Base-by-base conservation (phyloP, 1,140 invertebrate species). In the Ips nitidus region DNA sequence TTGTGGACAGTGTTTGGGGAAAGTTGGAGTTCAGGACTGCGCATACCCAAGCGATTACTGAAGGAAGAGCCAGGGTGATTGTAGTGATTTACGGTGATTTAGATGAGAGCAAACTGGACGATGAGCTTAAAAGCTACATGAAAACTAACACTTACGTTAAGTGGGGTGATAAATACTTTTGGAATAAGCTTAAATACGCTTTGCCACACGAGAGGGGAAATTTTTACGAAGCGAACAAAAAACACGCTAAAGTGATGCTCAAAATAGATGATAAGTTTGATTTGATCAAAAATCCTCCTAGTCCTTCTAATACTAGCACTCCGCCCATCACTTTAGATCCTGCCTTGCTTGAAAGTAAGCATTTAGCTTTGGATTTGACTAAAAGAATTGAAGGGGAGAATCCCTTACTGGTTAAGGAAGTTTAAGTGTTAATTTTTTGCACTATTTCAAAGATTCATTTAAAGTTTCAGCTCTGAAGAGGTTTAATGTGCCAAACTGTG, bases 131-230 rank as follows among this genome's bases (percentile, higher is more conserved):
- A 70, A 84, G 88, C 0, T 94, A 96, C 74, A 77, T 96, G 0
- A 86, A 86, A 22, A 92, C 89, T 75, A 95, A 95, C 78, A 97
- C 94, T 0, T 97, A 95, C 75, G 83, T 97, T 1, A 86, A 91
- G 73, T 93, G 90, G 88, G 90, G 88, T 36, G 92, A 95, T 77
- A 89, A 88, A 3, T 89, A 88, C 85, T 96, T 97, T 75, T 95
- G 92, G 92, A 86, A 93, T 52, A 94, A 92, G 80, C 78, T 96
- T 36, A 82, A 84, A 39, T 94, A 91, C 73, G 91, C 77, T n/a
- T 53, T 78, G 41, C 77, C 77, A 1, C 73, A 76, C 60, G 58
- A 52, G 1, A 59, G 52, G n/a, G 7, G 53, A n/a, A 22, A 43
- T 3, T 70, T 70, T 57, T 70, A 63, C 39, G 50, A 45, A 7